These are phyloP conservation scores for Peromyscus californicus DNA, from an alignment of 2,113 vertebrate genomes.

Conservation along the genomic window DNA sequence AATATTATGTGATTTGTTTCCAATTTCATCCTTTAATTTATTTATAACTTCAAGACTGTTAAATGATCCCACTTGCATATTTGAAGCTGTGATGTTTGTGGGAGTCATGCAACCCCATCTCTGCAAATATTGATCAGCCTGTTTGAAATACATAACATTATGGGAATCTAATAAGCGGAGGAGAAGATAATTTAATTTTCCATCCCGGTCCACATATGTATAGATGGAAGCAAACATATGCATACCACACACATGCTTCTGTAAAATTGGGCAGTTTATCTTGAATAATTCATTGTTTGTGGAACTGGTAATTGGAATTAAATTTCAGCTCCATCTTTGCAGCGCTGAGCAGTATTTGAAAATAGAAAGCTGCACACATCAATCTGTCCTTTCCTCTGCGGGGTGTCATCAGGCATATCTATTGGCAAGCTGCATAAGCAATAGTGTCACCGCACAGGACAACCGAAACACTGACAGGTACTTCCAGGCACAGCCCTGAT, in stretches of 20 bases:
- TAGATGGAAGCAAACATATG: slow-evolving; percentile 68
- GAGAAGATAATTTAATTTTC: slow-evolving; percentile 56
- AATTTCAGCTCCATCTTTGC: slow-evolving; percentile 85
- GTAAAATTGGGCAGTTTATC: slow-evolving; percentile 83
- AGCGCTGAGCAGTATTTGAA: slow-evolving; percentile 81
- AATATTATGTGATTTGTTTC: neutral
- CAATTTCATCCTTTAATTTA: neutral
- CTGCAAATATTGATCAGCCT: slow-evolving; percentile 56
- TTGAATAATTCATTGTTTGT: slow-evolving; percentile 88
- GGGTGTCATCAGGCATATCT: slow-evolving; percentile 83
- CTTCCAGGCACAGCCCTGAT: slow-evolving; percentile 86
- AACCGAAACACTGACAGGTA: slow-evolving; percentile 86
- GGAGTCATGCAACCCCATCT: neutral
- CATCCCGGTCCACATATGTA: slow-evolving; percentile 47
- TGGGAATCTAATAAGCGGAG: slow-evolving; percentile 49
- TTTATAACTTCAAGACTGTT: neutral
- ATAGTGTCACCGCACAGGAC: slow-evolving; percentile 81
- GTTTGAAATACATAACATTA: neutral
- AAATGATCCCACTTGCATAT: neutral
- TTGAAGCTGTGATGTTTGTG: neutral
- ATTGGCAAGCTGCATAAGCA: slow-evolving; percentile 84
- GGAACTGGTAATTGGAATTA: slow-evolving; percentile 88
- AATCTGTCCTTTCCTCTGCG: slow-evolving; percentile 57
- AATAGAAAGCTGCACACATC: slow-evolving; percentile 78
- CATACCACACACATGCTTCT: slow-evolving; percentile 38